Base-by-base conservation (phyloP, 2,888 invertebrate species). In the Agriopis leucophaearia region DNA sequence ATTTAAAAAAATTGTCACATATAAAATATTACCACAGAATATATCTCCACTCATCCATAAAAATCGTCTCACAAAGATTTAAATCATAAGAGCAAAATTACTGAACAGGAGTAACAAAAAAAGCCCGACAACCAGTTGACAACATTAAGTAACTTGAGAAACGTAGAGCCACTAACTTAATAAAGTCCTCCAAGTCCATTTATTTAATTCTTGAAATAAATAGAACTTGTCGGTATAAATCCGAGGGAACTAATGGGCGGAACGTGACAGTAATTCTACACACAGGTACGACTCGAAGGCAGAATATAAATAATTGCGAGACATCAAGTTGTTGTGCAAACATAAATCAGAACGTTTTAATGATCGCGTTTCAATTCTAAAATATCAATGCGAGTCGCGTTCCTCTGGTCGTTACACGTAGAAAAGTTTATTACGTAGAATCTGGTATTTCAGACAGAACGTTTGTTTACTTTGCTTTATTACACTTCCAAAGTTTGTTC, bases 381-480 rank as follows among this genome's bases (percentile, higher is more conserved):
- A 60, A 61, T 67, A 67, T 69, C 68, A 59, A 69, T 60, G 68
- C 68, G 50, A 51, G 68, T 64, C 68, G 68, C 64, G 64, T 69
- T 61, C 51, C 40, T 35, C 36, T 51, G 68, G 16, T 70, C 66
- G 66, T 66, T 70, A 63, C 66, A 70, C 66, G 70, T 66, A 70
- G 64, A 61, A 70, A 66, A 66, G 61, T 70, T 66, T 70, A 64
- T 63, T 52, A 69, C 57, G 42, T 44, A 42, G 52, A 36, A 47
- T 63, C 50, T 51, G 50, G 48, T 50, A 54, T 59, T 62, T 44
- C 45, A 45, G 60, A 58, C 58, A 18, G 35, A 66, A 13, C 47
- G 62, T 57, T 61, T 62, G 63, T 63, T 63, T 54, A 58, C 16
- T 40, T 52, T 52, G 63, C 35, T 63, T 59, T 50, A 55, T 61